A percentile compares a stretch with the other conserved stretches of the same genome.
These are phyloP conservation scores for Strigamia transsilvanica DNA, from an alignment of 2,888 invertebrate species.

Conservation along the genomic window DNA sequence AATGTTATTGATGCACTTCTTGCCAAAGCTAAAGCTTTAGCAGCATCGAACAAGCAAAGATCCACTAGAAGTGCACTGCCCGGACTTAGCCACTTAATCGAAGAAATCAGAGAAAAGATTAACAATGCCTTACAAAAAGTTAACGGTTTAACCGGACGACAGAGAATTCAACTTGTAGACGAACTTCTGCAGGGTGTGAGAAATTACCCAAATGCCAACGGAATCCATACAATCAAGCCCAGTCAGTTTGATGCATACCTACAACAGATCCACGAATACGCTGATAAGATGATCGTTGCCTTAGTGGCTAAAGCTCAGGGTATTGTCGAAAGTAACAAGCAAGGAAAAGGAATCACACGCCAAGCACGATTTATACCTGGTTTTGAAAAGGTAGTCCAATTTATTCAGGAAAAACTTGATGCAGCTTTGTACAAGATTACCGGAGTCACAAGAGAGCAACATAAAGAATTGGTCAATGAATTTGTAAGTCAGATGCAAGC, in stretches of 20 bases:
- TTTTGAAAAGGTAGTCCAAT: too few relatives aligned
- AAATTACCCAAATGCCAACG: background rate
- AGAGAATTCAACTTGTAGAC: background rate
- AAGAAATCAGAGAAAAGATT: background rate
- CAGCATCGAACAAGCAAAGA: too few relatives aligned
- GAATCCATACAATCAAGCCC: background rate
- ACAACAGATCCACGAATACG: background rate
- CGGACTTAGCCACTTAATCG: background rate
- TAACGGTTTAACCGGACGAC: background rate
- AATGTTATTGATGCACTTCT: background rate
- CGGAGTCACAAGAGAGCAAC: background rate
- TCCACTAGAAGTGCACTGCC: background rate
- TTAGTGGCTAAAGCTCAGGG: background rate
- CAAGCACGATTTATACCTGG: background rate
- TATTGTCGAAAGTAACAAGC: background rate
- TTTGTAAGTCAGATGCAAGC: background rate
- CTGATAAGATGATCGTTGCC: background rate
- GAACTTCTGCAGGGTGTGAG: background rate
- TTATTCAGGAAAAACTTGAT: too few relatives aligned
- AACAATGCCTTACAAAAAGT: background rate
- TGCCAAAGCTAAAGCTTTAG: background rate
- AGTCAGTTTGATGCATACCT: background rate
- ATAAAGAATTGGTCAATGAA: background rate
- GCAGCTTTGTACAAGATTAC: background rate
- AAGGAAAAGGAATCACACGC: too few relatives aligned